A percentile compares a stretch with the other conserved stretches of the same genome.
These are phyloP conservation scores for Rhagium mordax DNA, from an alignment of 2,888 invertebrate species.

Conservation along the genomic window DNA sequence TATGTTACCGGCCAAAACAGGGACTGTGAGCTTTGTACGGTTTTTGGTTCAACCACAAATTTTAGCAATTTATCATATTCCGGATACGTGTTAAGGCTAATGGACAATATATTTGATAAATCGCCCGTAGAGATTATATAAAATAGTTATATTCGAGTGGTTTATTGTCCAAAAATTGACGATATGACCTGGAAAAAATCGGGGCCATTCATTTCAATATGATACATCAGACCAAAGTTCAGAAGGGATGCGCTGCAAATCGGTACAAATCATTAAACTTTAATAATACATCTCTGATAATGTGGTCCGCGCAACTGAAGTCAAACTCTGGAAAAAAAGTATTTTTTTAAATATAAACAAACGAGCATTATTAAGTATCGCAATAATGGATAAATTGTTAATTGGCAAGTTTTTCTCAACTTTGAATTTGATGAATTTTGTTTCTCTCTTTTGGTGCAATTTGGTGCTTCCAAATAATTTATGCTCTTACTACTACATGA, in stretches of 20 bases:
- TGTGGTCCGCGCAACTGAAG: no score
- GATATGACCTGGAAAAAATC: not conserved
- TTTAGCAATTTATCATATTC: not conserved
- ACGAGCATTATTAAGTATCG: no score
- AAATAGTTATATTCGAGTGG: not conserved
- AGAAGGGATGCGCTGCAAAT: not conserved
- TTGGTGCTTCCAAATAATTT: no score
- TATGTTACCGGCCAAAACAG: not conserved
- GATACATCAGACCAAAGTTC: not conserved
- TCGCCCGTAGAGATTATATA: not conserved
- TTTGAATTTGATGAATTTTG: no score
- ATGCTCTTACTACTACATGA: no score
- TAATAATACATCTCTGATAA: no score
- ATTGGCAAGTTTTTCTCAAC: no score
- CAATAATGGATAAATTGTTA: no score
- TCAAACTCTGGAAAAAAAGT: no score
- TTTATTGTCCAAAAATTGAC: not conserved
- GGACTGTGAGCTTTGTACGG: not conserved
- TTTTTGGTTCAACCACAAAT: not conserved
- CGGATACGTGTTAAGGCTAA: not conserved
- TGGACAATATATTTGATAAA: not conserved
- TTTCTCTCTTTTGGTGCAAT: no score
- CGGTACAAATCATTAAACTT: not conserved
- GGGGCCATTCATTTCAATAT: not conserved
- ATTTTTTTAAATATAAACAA: no score